Percentiles rank a stretch among this genome's conserved stretches.
phyloP scores from a whole-genome alignment of 2,888 invertebrate genomes.

The Microchrysa polita region DNA sequence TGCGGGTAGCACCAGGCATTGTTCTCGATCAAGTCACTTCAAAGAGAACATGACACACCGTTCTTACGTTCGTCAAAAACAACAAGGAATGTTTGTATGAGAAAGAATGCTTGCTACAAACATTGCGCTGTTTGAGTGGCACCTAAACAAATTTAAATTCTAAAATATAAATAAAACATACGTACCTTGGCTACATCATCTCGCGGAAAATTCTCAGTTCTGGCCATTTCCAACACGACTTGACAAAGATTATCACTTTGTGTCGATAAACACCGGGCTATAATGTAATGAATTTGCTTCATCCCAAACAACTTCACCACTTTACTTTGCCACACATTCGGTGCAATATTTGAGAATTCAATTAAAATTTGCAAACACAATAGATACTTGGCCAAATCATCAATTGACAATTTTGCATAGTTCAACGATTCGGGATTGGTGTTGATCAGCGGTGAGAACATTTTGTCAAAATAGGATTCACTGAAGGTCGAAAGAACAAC shows the following conservation, averaged over 20 bases:
- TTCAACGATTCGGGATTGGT: slow-evolving; percentile 55
- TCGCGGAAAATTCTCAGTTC: slow-evolving; percentile 60
- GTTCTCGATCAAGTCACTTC: too few relatives aligned
- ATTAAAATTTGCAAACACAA: slow-evolving; percentile 59
- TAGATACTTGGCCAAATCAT: slow-evolving; percentile 59
- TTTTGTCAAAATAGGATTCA: slow-evolving; percentile 62
- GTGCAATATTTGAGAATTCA: slow-evolving; percentile 60
- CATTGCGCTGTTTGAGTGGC: too few relatives aligned
- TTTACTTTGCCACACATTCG: slow-evolving; percentile 61
- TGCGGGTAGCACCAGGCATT: too few relatives aligned
- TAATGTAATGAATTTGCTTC: slow-evolving; percentile 59
- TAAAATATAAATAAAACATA: background rate
- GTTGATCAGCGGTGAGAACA: slow-evolving; percentile 56
- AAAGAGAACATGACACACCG: too few relatives aligned
- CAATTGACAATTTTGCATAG: slow-evolving; percentile 47
- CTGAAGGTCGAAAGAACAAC: slow-evolving; percentile 60
- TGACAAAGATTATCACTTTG: slow-evolving; percentile 57
- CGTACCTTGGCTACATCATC: slow-evolving; percentile 58
- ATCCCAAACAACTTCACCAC: slow-evolving; percentile 57
- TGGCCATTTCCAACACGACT: slow-evolving; percentile 61
- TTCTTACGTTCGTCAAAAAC: too few relatives aligned
- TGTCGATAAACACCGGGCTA: slow-evolving; percentile 60
- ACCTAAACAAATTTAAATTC: background rate
- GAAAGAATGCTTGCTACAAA: too few relatives aligned
- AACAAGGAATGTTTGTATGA: too few relatives aligned